Conservation (phyloP, 92 coral and sea anemone genomes). For the Chrysogorgia sp. region DNA sequence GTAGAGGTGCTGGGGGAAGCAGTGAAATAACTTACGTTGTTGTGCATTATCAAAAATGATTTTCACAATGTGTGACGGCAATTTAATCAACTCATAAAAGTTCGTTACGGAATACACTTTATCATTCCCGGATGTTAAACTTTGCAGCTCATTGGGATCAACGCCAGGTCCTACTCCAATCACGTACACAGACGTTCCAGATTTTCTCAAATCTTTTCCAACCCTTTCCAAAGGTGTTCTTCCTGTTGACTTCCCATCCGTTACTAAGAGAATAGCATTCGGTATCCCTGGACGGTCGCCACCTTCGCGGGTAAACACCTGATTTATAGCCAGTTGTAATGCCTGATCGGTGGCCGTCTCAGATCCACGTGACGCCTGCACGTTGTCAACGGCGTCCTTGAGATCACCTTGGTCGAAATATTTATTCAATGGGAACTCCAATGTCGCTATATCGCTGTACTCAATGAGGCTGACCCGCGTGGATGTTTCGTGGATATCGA, state of each 20-base stretch:
- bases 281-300: conserved; percentile 69
- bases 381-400: conserved; percentile 30
- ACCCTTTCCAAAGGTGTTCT: conserved; percentile 55
- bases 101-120: conserved; percentile 16
- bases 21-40: not conserved
- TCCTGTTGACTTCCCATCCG: conserved; percentile 74
- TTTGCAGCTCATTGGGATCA: conserved; percentile 60
- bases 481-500: conserved; percentile 29
- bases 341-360: conserved; percentile 39
- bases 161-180: conserved; percentile 63
- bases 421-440: conserved; percentile 31
- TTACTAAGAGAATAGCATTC: conserved; percentile 69
- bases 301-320: conserved; percentile 41
- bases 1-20: not conserved
- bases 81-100: conserved; percentile 24
- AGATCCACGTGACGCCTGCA: conserved; percentile 21
- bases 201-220: conserved; percentile 65
- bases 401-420: conserved; percentile 23
- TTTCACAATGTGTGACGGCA: conserved; percentile 24
- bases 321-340: conserved; percentile 8
- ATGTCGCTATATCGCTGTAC: conserved; percentile 40
- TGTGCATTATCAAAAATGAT: conserved; percentile 8
- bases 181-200: conserved; percentile 67
- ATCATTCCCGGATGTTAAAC: conserved; percentile 14
- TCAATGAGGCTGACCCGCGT: conserved; percentile 38